Conservation (phyloP, 2,797 vertebrate species). For the Falco novaeseelandiae region DNA sequence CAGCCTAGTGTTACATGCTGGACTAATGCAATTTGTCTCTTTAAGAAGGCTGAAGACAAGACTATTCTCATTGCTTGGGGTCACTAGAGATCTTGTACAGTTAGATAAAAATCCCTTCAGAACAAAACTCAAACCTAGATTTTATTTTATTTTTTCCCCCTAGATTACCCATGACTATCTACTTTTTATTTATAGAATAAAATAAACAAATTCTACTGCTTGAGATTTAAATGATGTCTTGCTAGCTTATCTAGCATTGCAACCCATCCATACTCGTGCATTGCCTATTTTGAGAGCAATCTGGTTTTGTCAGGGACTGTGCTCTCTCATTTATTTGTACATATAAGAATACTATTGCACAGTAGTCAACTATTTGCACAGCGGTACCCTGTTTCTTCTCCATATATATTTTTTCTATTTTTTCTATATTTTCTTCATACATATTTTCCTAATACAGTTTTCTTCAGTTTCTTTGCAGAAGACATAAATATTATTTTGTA, state of each 20-base stretch:
- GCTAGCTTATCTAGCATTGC: neutral
- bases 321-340: neutral
- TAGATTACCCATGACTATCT: neutral
- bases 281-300: neutral
- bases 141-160: neutral
- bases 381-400: neutral
- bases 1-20: neutral
- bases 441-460: neutral
- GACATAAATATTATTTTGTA: neutral
- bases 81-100: neutral
- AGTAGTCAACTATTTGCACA: neutral
- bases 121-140: neutral
- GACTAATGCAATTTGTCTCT: neutral
- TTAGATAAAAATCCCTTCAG: neutral
- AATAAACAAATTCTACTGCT: neutral
- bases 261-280: neutral
- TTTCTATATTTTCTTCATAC: too few relatives aligned
- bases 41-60: neutral
- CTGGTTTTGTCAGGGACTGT: neutral
- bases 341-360: neutral
- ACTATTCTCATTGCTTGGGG: neutral
- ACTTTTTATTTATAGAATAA: neutral
- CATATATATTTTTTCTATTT: too few relatives aligned
- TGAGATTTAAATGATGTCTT: neutral
- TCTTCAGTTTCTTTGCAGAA: neutral